Evolutionary conservation across 2,113 vertebrate genomes (phyloP).

Genomic region (Petrocephalus zakoni): DNA sequence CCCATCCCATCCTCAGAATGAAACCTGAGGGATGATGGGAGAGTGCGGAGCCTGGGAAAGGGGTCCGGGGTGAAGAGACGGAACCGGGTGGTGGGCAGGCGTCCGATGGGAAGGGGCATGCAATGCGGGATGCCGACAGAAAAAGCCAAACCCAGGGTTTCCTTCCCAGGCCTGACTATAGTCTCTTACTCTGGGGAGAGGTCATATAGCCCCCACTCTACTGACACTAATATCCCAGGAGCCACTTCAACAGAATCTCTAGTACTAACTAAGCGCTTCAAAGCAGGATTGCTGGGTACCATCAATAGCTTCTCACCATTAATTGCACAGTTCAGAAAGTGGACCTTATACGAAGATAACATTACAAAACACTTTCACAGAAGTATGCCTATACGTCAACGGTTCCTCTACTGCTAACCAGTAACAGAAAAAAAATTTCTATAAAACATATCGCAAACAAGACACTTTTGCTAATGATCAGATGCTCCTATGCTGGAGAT

Average conservation of each 20-base stretch:
- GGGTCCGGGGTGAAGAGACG: neutral
- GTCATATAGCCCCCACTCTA: neutral
- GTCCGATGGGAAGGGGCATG: conserved; percentile 9
- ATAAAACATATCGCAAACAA: neutral
- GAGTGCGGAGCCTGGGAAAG: conserved; percentile 6
- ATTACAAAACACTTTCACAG: neutral
- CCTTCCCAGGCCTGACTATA: conserved; percentile 14
- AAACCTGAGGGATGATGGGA: conserved; percentile 11
- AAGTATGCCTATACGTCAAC: neutral
- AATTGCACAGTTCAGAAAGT: neutral
- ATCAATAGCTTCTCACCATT: neutral
- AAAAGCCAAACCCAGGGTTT: neutral
- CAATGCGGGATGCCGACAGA: neutral
- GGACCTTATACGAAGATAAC: neutral
- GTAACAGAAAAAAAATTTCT: neutral
- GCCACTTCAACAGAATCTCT: neutral
- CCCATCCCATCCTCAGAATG: neutral
- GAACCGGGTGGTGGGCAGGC: neutral
- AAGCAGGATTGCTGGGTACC: neutral
- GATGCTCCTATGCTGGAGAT: neutral
- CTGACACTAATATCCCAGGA: neutral
- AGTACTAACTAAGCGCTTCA: neutral
- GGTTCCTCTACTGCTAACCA: neutral
- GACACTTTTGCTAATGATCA: neutral
- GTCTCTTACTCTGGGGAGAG: neutral